Conservation (phyloP, 2,113 vertebrate species). For the Xenus cinereus region DNA sequence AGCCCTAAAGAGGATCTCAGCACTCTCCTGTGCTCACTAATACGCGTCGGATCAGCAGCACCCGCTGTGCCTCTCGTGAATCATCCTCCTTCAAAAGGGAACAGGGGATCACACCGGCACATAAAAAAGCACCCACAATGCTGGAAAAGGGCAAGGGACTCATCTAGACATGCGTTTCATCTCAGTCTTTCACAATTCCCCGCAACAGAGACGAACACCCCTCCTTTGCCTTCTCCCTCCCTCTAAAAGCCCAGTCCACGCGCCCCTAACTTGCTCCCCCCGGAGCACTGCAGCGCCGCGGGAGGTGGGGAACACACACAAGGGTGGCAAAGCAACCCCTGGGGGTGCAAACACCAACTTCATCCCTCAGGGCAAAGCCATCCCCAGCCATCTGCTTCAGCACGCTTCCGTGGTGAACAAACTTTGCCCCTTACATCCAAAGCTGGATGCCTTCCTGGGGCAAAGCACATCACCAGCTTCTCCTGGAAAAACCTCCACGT, state of each 20-base stretch:
- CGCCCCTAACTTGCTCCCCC: background rate
- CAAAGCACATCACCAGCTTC: background rate
- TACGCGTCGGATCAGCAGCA: accelerated
- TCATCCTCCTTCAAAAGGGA: background rate
- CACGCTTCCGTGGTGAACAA: accelerated
- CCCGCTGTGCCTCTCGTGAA: accelerated
- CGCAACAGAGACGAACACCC: accelerated
- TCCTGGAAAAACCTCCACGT: background rate
- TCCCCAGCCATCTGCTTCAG: background rate
- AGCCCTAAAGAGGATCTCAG: background rate
- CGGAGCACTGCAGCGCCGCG: accelerated
- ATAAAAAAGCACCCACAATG: background rate
- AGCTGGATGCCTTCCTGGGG: background rate
- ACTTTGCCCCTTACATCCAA: background rate
- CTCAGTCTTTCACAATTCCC: background rate
- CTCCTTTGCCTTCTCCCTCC: background rate
- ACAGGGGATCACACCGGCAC: accelerated
- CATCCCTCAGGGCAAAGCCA: background rate
- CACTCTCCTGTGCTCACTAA: background rate
- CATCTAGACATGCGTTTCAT: background rate
- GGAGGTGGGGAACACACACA: background rate
- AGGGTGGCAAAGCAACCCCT: background rate
- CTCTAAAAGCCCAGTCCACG: accelerated
- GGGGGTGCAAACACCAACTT: background rate
- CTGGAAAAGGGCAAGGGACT: background rate